A percentile compares a stretch with the other conserved stretches of the same genome.
These are phyloP conservation scores for Belonocnema kinseyi DNA, from an alignment of 1,140 invertebrate genomes.

Conservation along the genomic window DNA sequence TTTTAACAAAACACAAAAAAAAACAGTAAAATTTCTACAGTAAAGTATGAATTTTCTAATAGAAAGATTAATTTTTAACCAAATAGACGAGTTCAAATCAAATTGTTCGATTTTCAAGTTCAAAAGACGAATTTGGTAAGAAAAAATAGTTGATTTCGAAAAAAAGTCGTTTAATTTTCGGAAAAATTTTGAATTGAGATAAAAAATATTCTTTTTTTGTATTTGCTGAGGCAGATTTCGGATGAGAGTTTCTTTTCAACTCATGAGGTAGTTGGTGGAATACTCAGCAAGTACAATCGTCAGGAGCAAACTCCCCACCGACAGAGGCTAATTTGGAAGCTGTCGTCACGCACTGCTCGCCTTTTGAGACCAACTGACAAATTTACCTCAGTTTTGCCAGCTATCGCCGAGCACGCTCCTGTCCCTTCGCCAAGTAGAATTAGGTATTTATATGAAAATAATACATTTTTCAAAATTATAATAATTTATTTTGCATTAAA, in stretches of 20 bases:
- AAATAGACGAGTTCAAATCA: too few species aligned
- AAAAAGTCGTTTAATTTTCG: too few species aligned
- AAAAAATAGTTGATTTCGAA: too few species aligned
- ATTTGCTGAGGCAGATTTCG: constrained; percentile 76
- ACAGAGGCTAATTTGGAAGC: constrained; percentile 84
- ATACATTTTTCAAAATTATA: neutral
- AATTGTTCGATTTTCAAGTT: too few species aligned
- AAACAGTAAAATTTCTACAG: too few species aligned
- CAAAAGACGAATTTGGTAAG: too few species aligned
- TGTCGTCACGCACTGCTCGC: constrained; percentile 81
- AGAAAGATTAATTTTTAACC: too few species aligned
- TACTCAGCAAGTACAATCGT: constrained; percentile 83
- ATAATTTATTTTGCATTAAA: too few species aligned
- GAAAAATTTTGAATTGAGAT: neutral
- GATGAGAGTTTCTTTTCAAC: constrained; percentile 79
- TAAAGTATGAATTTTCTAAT: too few species aligned
- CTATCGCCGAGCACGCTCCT: constrained; percentile 82
- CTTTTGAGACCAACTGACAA: constrained; percentile 85
- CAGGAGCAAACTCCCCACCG: constrained; percentile 82
- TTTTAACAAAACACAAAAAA: too few species aligned
- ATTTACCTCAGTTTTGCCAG: constrained; percentile 82
- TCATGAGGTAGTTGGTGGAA: constrained; percentile 78
- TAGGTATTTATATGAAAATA: constrained; percentile 66
- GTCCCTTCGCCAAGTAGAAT: constrained; percentile 76
- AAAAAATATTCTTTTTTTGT: constrained; percentile 20